Conservation (phyloP, 1,140 invertebrate genomes). For the Hyposmocoma kahamanoa region DNA sequence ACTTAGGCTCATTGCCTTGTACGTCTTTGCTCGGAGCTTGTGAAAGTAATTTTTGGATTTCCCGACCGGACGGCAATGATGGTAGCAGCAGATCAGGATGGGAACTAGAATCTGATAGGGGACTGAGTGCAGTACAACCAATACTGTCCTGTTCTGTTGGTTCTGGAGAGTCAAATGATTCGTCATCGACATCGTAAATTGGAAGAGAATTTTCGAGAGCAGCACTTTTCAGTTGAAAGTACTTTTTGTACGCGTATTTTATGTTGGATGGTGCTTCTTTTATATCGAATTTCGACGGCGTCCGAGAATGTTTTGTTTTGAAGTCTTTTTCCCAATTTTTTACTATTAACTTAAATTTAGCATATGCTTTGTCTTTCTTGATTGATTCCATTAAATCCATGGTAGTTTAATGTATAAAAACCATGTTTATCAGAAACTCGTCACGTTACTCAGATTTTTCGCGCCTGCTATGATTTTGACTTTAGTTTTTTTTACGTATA, state of each 20-base stretch:
- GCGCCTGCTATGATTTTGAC: no score
- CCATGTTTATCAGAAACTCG: no score
- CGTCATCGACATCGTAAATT: slow-evolving; percentile 49
- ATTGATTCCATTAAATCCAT: slow-evolving; percentile 62
- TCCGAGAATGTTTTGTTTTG: slow-evolving; percentile 78
- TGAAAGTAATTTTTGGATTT: slow-evolving; percentile 43
- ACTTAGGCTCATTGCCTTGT: slow-evolving; percentile 15
- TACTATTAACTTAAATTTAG: slow-evolving; percentile 81
- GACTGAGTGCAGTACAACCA: slow-evolving; percentile 10
- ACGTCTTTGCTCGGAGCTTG: slow-evolving; percentile 62
- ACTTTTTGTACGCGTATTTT: slow-evolving; percentile 85
- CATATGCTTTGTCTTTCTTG: slow-evolving; percentile 60
- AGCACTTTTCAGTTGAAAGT: slow-evolving; percentile 84
- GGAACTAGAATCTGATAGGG: slow-evolving; percentile 9
- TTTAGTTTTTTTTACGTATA: no score
- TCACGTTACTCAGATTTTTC: no score
- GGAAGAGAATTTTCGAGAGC: slow-evolving; percentile 80
- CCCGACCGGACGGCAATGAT: slow-evolving; percentile 40
- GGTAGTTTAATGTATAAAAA: no score
- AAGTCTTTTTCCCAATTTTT: slow-evolving; percentile 88
- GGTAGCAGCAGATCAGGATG: slow-evolving; percentile 30
- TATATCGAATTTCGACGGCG: slow-evolving; percentile 87
- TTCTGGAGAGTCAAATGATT: slow-evolving; percentile 51
- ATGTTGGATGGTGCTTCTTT: slow-evolving; percentile 81
- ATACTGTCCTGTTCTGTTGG: slow-evolving; percentile 15